Conservation (phyloP, 2,113 vertebrate species). For the Regulus satrapa region DNA sequence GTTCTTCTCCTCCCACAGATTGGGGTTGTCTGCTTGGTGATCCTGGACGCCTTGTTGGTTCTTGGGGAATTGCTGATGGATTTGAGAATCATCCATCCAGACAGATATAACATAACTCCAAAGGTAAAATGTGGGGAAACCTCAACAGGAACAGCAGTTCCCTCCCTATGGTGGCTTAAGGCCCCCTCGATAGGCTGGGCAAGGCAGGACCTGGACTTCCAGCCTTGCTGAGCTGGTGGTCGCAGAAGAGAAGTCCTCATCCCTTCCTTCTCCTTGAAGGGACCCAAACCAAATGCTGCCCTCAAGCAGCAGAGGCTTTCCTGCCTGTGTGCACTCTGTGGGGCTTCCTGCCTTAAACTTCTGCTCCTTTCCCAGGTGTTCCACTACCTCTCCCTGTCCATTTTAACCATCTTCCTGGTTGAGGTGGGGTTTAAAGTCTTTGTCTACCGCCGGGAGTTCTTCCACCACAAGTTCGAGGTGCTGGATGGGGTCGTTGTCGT, state of each 20-base stretch:
- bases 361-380: constrained; percentile 77
- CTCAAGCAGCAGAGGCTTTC: neutral
- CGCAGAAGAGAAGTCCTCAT: neutral
- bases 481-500: constrained; percentile 86
- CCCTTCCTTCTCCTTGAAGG: neutral
- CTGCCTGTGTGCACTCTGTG: fast-evolving
- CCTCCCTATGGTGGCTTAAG: neutral
- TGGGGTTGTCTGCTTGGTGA: constrained; percentile 84
- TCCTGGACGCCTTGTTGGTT: constrained; percentile 90
- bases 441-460: constrained; percentile 86
- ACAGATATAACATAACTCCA: constrained; percentile 73
- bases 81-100: constrained; percentile 78
- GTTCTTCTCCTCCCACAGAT: constrained; percentile 71
- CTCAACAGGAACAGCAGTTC: fast-evolving
- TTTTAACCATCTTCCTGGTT: constrained; percentile 88
- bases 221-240: fast-evolving
- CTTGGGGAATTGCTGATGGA: constrained; percentile 89
- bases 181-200: neutral
- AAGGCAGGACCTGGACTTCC: neutral
- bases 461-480: constrained; percentile 94
- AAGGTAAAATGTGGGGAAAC: constrained; percentile 65
- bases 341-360: neutral
- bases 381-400: constrained; percentile 87
- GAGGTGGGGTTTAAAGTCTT: constrained; percentile 87
- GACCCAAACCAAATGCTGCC: neutral